Conservation (phyloP, 2,888 invertebrate genomes). For the Amblyjoppa fuscipennis region DNA sequence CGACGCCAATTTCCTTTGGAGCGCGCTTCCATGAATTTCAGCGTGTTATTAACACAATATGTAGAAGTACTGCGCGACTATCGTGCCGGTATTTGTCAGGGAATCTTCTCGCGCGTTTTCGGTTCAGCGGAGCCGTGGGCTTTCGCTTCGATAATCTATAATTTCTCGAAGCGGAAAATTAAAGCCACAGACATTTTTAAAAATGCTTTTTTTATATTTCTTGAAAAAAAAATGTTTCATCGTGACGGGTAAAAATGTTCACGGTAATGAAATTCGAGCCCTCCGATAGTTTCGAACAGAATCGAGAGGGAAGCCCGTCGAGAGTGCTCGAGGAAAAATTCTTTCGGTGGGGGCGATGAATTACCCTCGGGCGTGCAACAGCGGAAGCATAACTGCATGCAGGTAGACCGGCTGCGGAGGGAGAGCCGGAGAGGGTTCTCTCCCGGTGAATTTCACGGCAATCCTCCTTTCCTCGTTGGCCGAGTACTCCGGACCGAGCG, state of each 20-base stretch:
- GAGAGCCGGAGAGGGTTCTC: conserved; percentile 48
- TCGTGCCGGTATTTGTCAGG: background rate
- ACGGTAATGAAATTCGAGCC: background rate
- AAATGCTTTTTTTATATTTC: too few relatives aligned
- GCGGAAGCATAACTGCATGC: conserved; percentile 38
- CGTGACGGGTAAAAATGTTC: background rate
- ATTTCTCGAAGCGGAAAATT: background rate
- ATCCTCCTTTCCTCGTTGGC: conserved; percentile 66
- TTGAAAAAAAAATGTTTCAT: background rate
- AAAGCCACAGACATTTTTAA: too few relatives aligned
- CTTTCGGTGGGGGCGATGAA: conserved; percentile 50
- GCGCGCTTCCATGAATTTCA: background rate
- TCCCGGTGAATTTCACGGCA: conserved; percentile 70
- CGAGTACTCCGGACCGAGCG: conserved; percentile 52
- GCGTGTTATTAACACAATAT: background rate
- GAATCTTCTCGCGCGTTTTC: background rate
- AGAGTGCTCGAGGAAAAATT: conserved; percentile 46
- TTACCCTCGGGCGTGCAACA: conserved; percentile 60
- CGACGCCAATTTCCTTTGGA: background rate
- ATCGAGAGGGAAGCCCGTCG: conserved; percentile 8
- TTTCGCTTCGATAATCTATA: too few relatives aligned
- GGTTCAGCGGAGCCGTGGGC: background rate
- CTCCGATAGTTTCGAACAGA: conserved; percentile 29
- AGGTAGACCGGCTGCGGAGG: conserved; percentile 2
- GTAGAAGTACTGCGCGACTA: background rate